phyloP scores from a whole-genome alignment of 2,797 vertebrate species.

The Helicolenus hilgendorfi region DNA sequence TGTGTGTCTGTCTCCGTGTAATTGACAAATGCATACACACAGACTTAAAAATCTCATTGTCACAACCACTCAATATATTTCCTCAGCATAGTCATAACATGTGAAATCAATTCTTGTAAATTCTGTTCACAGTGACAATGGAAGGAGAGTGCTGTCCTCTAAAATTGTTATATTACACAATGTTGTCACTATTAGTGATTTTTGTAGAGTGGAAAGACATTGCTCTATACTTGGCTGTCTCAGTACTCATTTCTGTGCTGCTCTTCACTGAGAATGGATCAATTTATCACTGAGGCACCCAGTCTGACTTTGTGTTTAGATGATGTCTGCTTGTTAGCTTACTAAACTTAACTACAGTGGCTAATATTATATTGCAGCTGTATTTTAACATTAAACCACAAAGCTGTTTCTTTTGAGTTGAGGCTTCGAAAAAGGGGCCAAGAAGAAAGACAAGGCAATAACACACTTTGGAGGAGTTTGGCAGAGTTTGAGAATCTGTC shows the following conservation, averaged over 20 bases:
- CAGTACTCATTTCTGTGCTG: neutral
- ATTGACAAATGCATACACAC: neutral
- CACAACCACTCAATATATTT: neutral
- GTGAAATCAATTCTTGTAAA: constrained; percentile 24
- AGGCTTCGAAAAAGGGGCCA: neutral
- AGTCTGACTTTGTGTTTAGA: neutral
- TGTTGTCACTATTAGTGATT: neutral
- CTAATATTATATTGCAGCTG: neutral
- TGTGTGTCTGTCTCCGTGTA: neutral
- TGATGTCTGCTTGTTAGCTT: neutral
- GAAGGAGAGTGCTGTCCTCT: neutral
- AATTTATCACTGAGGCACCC: neutral
- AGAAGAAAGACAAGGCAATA: neutral
- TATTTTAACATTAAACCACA: neutral
- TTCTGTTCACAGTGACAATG: neutral
- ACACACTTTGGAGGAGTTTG: neutral
- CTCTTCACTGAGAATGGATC: neutral
- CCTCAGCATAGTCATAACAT: neutral
- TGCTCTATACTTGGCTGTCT: neutral
- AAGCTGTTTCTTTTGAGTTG: neutral
- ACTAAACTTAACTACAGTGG: neutral
- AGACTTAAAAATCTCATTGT: neutral
- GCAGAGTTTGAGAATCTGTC: neutral
- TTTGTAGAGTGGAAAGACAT: neutral
- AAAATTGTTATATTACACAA: neutral